phyloP scores from a whole-genome alignment of 2,888 invertebrate genomes.

The Cylloceria caligata region DNA sequence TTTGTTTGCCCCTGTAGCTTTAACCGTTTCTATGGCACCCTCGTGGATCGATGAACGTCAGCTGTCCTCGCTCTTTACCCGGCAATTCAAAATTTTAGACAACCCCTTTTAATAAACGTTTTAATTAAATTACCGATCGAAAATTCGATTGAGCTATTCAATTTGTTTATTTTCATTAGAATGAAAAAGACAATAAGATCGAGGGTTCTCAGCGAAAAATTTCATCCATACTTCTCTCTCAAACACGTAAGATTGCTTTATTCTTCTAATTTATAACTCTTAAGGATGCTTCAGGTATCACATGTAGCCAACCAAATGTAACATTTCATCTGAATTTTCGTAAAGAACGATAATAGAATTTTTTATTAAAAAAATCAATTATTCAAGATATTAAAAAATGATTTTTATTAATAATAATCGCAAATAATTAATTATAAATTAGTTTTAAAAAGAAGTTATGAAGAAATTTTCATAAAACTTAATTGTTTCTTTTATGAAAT shows the following conservation, averaged over 20 bases:
- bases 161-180: conserved; percentile 17
- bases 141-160: not conserved
- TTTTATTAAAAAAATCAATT: too few relatives aligned
- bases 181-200: conserved; percentile 61
- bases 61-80: conserved; percentile 51
- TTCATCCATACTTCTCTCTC: conserved; percentile 45
- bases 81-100: conserved; percentile 34
- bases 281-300: too few relatives aligned
- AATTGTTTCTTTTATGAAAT: too few relatives aligned
- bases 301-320: too few relatives aligned
- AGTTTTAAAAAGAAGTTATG: too few relatives aligned
- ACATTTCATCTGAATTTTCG: too few relatives aligned
- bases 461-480: too few relatives aligned
- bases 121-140: not conserved
- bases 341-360: too few relatives aligned
- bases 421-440: too few relatives aligned
- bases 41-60: conserved; percentile 52
- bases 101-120: not conserved
- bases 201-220: conserved; percentile 46
- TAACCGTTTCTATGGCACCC: conserved; percentile 48
- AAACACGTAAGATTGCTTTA: conserved; percentile 32
- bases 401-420: too few relatives aligned
- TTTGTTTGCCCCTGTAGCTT: conserved; percentile 61
- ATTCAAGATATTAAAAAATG: too few relatives aligned
- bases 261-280: not conserved